Conservation (phyloP, 2,113 vertebrate species). For the Gobio gobio region DNA sequence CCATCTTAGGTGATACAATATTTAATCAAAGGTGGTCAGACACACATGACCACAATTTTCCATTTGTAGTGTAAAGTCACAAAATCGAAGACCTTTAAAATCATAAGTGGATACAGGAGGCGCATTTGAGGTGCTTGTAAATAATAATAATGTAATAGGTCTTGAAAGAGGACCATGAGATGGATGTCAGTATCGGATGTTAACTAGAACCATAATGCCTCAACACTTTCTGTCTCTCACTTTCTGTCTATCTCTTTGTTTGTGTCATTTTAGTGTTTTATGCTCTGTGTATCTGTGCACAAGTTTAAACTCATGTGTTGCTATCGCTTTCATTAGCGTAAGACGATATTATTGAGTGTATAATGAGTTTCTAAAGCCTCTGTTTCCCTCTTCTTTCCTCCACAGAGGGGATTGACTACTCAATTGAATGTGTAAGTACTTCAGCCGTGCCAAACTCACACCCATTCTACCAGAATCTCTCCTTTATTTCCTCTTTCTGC, state of each 20-base stretch:
- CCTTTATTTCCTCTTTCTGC: constrained; percentile 35
- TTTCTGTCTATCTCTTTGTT: not conserved
- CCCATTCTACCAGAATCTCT: not conserved
- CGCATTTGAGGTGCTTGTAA: not conserved
- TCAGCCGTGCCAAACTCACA: not conserved
- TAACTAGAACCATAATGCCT: not conserved
- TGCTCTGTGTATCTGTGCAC: not conserved
- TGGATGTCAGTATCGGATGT: not conserved
- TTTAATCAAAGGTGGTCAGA: not conserved
- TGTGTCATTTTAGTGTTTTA: not conserved
- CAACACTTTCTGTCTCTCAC: too few relatives aligned
- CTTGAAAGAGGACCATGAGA: not conserved
- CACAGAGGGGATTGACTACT: constrained; percentile 74
- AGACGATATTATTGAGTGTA: not conserved
- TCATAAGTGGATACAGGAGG: not conserved
- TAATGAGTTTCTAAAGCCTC: not conserved
- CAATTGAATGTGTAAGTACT: constrained; percentile 74
- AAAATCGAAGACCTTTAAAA: not conserved
- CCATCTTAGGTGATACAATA: not conserved
- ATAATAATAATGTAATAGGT: not conserved
- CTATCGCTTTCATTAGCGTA: not conserved
- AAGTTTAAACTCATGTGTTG: not conserved
- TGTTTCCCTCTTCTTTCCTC: constrained; percentile 38
- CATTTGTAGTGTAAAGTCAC: not conserved
- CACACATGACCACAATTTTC: not conserved